These are phyloP conservation scores for Sapayoa aenigma DNA, from an alignment of 2,113 vertebrate genomes.

Conservation along the genomic window DNA sequence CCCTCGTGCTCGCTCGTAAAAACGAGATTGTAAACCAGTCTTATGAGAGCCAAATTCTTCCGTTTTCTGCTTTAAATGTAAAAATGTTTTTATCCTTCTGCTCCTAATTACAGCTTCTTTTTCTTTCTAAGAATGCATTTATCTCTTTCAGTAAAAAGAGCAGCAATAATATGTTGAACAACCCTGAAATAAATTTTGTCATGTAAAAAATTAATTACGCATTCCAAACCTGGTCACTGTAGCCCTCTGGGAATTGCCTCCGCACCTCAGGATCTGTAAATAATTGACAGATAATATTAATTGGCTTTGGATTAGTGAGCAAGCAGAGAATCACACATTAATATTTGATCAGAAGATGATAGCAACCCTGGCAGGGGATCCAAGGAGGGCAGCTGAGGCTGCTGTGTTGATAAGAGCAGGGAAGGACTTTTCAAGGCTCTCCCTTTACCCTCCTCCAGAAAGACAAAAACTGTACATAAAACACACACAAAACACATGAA, in stretches of 20 bases:
- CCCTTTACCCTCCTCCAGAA: conserved; percentile 79
- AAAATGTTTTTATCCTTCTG: conserved; percentile 67
- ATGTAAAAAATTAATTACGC: conserved; percentile 95
- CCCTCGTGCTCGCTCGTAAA: conserved; percentile 41
- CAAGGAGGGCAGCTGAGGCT: conserved; percentile 96
- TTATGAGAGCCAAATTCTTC: conserved; percentile 31
- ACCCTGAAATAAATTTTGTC: conserved; percentile 84
- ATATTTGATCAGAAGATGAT: conserved; percentile 99
- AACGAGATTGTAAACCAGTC: conserved; percentile 2
- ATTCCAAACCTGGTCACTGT: conserved; percentile 99
- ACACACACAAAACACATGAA: background rate
- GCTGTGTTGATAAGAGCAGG: conserved; percentile 91
- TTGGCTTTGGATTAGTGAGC: conserved; percentile 99
- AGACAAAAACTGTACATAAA: conserved; percentile 68
- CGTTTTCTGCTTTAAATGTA: conserved; percentile 34
- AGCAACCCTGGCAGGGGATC: conserved; percentile 96
- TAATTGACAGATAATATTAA: conserved; percentile 99
- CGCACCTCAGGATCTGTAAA: conserved; percentile 99
- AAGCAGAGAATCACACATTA: conserved; percentile 99
- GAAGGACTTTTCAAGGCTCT: conserved; percentile 83
- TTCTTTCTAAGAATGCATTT: conserved; percentile 77
- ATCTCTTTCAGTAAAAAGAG: conserved; percentile 79
- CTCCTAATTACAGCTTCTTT: conserved; percentile 74
- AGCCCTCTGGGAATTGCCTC: conserved; percentile 96
- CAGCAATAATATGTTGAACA: conserved; percentile 82